Evolutionary conservation across 2,888 invertebrate species (phyloP).

Genomic region (Stenolophus ochropezus): DNA sequence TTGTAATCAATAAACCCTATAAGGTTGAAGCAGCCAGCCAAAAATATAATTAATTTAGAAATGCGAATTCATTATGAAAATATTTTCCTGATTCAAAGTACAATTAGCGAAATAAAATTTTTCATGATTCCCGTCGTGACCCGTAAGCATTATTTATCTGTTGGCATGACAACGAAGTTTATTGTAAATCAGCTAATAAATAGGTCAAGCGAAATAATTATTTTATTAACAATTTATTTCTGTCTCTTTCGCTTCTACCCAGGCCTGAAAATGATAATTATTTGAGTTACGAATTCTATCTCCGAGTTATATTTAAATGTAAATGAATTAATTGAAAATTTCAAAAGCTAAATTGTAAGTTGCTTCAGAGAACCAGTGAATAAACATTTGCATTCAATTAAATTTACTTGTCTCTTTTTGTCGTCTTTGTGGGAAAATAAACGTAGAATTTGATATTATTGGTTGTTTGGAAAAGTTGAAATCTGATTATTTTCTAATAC

Average conservation of each 20-base stretch:
- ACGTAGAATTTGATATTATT: neutral
- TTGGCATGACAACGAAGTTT: slow-evolving; percentile 46
- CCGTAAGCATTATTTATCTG: neutral
- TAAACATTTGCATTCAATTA: slow-evolving; percentile 46
- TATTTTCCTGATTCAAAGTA: neutral
- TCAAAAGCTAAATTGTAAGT: slow-evolving; percentile 35
- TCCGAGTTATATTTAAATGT: slow-evolving; percentile 33
- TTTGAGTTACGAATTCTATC: slow-evolving; percentile 4
- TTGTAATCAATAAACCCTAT: slow-evolving; percentile 31
- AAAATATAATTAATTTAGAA: slow-evolving; percentile 46
- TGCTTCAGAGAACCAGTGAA: neutral
- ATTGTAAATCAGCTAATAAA: slow-evolving; percentile 37
- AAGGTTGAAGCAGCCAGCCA: slow-evolving; percentile 1
- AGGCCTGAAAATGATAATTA: slow-evolving; percentile 9
- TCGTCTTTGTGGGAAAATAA: neutral
- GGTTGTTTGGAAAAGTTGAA: too few relatives aligned
- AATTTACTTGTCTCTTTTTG: slow-evolving; percentile 25
- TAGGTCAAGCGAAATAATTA: slow-evolving; percentile 50
- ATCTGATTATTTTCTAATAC: too few relatives aligned
- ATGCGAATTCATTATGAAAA: neutral
- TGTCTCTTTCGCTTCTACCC: neutral
- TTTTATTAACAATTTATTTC: slow-evolving; percentile 43
- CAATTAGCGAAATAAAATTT: neutral
- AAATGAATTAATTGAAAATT: slow-evolving; percentile 43
- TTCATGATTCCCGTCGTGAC: neutral